Evolutionary conservation across 1,140 invertebrate genomes (phyloP).

Genomic region (Neomicropteryx cornuta): DNA sequence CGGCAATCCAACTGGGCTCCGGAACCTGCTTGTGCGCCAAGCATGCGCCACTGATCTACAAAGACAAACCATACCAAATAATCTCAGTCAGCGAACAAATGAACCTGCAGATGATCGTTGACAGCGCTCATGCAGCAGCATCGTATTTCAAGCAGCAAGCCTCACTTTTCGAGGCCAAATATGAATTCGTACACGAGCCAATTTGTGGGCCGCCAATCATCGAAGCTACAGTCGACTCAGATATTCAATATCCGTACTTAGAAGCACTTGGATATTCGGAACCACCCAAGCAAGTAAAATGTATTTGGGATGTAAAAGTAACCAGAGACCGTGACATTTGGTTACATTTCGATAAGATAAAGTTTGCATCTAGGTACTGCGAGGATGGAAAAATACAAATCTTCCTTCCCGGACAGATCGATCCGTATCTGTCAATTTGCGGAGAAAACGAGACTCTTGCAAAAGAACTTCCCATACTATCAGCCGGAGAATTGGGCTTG

Average conservation of each 20-base stretch:
- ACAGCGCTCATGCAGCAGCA: constrained; percentile 66
- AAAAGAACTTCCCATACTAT: constrained; percentile 64
- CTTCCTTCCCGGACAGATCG: constrained; percentile 53
- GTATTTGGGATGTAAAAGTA: constrained; percentile 78
- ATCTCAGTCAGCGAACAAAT: constrained; percentile 67
- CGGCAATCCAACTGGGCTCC: constrained; percentile 37
- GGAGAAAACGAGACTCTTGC: constrained; percentile 71
- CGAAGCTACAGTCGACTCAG: constrained; percentile 65
- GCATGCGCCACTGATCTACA: constrained; percentile 38
- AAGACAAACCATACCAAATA: constrained; percentile 46
- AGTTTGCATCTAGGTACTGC: constrained; percentile 69
- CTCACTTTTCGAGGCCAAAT: constrained; percentile 72
- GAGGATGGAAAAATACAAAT: constrained; percentile 77
- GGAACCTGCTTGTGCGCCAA: constrained; percentile 55
- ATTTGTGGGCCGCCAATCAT: constrained; percentile 73
- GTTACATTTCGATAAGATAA: constrained; percentile 76
- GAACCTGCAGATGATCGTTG: constrained; percentile 68
- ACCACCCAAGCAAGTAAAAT: constrained; percentile 65
- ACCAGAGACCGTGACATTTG: constrained; percentile 71
- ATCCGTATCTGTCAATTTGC: constrained; percentile 67
- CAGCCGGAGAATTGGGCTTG: constrained; percentile 57
- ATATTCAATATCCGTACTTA: constrained; percentile 74
- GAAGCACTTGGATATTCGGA: constrained; percentile 68
- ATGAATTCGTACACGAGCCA: constrained; percentile 80
- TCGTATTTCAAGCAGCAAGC: constrained; percentile 78